Evolutionary conservation across 2,113 vertebrate species (phyloP).

Genomic region (Miniopterus natalensis): DNA sequence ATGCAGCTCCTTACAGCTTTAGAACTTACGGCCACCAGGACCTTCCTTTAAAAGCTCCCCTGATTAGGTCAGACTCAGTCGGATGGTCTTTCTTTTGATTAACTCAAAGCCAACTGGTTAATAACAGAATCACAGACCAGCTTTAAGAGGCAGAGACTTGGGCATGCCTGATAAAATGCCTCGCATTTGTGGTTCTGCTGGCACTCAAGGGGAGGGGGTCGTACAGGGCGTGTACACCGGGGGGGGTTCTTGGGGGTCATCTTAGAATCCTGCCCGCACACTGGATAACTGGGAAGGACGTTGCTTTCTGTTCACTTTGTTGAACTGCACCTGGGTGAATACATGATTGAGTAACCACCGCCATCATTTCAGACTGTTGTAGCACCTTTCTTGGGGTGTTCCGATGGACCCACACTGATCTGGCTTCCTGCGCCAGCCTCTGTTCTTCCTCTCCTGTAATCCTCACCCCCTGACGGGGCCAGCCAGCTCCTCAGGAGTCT

Average conservation of each 20-base stretch:
- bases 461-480: neutral
- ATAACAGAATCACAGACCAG: neutral
- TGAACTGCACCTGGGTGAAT: neutral
- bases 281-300: neutral
- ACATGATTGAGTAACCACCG: neutral
- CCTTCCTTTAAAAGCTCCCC: neutral
- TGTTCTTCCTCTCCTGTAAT: neutral
- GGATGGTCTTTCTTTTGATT: constrained; percentile 32
- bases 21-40: neutral
- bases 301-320: neutral
- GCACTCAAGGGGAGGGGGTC: neutral
- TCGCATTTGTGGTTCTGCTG: neutral
- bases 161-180: neutral
- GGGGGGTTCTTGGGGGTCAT: neutral
- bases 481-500: neutral
- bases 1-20: neutral
- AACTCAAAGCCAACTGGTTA: neutral
- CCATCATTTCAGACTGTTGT: neutral
- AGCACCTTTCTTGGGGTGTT: neutral
- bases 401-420: neutral
- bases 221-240: neutral
- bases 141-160: too few species aligned
- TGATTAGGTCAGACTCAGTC: neutral
- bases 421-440: neutral
- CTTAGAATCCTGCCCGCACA: neutral